Evolutionary conservation across 2,113 vertebrate genomes (phyloP).

Genomic region (Esox niger): DNA sequence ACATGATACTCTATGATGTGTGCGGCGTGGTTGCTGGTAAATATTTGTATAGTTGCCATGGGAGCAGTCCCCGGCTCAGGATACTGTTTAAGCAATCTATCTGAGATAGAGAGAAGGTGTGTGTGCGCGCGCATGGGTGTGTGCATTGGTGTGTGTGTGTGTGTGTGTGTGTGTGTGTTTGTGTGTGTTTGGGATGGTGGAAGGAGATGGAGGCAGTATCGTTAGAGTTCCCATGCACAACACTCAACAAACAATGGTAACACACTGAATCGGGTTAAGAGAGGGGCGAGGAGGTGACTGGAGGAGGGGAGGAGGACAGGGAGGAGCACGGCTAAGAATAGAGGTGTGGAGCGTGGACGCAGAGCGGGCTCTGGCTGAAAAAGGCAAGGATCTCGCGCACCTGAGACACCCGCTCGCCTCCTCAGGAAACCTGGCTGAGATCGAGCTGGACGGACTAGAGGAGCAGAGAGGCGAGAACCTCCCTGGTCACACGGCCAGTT

Average conservation of each 20-base stretch:
- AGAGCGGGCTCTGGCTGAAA: slow-evolving; percentile 2
- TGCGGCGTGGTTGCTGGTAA: slow-evolving; percentile 63
- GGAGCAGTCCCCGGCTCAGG: slow-evolving; percentile 69
- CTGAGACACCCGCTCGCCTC: slow-evolving; percentile 3
- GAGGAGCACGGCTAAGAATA: background rate
- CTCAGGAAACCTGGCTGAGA: slow-evolving; percentile 36
- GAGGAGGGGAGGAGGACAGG: background rate
- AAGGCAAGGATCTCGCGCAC: slow-evolving; percentile 35
- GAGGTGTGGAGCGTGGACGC: slow-evolving; percentile 1
- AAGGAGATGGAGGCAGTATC: slow-evolving; percentile 65
- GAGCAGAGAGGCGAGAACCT: slow-evolving; percentile 37
- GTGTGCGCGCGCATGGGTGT: background rate
- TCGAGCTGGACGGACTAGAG: too few species aligned
- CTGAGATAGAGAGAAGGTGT: slow-evolving; percentile 41
- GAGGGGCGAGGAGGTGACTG: background rate
- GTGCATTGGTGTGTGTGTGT: too few species aligned
- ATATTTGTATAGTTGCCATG: slow-evolving; percentile 82
- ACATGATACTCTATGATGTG: slow-evolving; percentile 48
- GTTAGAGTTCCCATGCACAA: slow-evolving; percentile 70
- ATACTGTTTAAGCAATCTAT: slow-evolving; percentile 78
- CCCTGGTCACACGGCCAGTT: slow-evolving; percentile 29
- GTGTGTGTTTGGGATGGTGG: background rate
- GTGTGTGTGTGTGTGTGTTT: too few species aligned
- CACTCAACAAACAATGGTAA: slow-evolving; percentile 55
- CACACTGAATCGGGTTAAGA: slow-evolving; percentile 26